phyloP scores from a whole-genome alignment of 2,888 invertebrate genomes.

The Gari tellinella region DNA sequence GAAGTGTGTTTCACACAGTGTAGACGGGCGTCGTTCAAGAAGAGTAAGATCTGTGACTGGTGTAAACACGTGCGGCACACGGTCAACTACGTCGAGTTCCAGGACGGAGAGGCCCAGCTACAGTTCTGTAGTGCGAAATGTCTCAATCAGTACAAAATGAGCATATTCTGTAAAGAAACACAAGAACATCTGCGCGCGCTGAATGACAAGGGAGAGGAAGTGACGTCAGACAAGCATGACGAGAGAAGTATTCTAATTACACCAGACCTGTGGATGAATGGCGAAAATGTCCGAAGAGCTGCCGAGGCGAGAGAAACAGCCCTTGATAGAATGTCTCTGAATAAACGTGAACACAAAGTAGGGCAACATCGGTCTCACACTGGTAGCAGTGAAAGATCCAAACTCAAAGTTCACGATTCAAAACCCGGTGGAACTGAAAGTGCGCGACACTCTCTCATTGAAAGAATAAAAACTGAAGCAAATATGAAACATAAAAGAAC shows the following conservation, averaged over 20 bases:
- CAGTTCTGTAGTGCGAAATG: conserved; percentile 96
- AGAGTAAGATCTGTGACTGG: conserved; percentile 96
- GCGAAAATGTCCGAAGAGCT: conserved; percentile 37
- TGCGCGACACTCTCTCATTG: conserved; percentile 18
- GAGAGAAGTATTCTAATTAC: conserved; percentile 88
- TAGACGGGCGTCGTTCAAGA: conserved; percentile 94
- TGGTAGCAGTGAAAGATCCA: not conserved
- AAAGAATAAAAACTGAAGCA: conserved; percentile 38
- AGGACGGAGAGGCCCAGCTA: conserved; percentile 95
- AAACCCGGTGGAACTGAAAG: conserved; percentile 2
- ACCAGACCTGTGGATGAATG: conserved; percentile 93
- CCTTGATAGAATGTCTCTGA: not conserved
- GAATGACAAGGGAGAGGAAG: conserved; percentile 41
- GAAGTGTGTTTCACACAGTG: conserved; percentile 96
- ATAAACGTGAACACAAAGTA: not conserved
- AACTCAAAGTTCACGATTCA: too few species aligned
- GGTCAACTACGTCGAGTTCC: conserved; percentile 95
- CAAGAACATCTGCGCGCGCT: conserved; percentile 91
- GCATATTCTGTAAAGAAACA: conserved; percentile 97
- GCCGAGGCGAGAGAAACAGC: conserved; percentile 34
- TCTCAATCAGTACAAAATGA: conserved; percentile 98
- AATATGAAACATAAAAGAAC: conserved; percentile 34
- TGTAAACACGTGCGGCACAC: conserved; percentile 95
- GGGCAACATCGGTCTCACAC: too few species aligned
- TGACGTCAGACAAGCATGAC: conserved; percentile 45